Base-by-base conservation (phyloP, 2,888 invertebrate species). In the Plagodis dolabraria region DNA sequence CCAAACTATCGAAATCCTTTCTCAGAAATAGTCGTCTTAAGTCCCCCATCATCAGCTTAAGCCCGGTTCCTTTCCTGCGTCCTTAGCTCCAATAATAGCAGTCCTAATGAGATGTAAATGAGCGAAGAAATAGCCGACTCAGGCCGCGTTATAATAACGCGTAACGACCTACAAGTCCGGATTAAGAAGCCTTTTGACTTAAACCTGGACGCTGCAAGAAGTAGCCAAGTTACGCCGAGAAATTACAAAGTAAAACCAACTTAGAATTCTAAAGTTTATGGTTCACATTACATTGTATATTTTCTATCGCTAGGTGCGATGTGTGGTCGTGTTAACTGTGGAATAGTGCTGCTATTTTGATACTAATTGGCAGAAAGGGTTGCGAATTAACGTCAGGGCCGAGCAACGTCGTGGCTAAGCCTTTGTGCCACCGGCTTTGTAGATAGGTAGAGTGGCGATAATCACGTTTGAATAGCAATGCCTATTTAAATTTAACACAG, bases 161-260 rank as follows among this genome's bases (percentile, higher is more conserved):
- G 90, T 92, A 92, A 92, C 93, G 89, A 92, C 92, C 91, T 91
- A 92, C 91, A 91, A 92, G 90, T 85, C 92, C 84, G 93, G 93
- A 93, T 93, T 93, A 93, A 91, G 93, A 93, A 93, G 89, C 92
- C 93, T 86, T 89, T 91, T 89, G 91, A 91, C 90, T 92, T 89
- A 88, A 87, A 87, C 87, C 88, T 88, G 67, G 65, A 66, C 81
- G 82, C 80, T 78, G 79, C 75, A 79, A 82, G 80, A 83, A 84
- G 79, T 85, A 75, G 76, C 81, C 87, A 74, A 82, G 81, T 77
- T 74, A 79, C 74, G 65, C 69, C 64, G 47, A 47, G 60, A 53
- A 56, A 55, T 56, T 9, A 42, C 70, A 68, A 38, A 43, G 53
- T 43, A 78, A 70, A 76, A 67, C 62, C 60, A 63, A 79, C 81